Base-by-base conservation (phyloP, 2,797 vertebrate genomes). In the Pampus argenteus region DNA sequence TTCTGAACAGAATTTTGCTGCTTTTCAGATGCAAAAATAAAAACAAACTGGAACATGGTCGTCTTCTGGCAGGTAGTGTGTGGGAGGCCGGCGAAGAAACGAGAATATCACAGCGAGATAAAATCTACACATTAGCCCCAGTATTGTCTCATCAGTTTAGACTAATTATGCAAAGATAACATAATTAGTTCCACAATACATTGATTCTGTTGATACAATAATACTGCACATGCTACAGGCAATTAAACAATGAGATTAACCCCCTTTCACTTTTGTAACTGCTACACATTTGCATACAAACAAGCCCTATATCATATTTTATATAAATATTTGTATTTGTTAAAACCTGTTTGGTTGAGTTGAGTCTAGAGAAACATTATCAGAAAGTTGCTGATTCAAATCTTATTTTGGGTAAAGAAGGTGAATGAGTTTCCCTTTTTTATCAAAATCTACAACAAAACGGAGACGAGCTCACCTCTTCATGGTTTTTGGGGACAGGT, bases 401-500 rank as follows among this genome's bases (percentile, higher is more conserved):
- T 63, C 22, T 31, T 34, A 34, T 34, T 9, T 34, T 34, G 3
- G 31, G 9, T 34, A 9, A 34, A 34, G 8, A 34, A 10, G 9
- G 9, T 34, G 31, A 34, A 6, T 10, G 9, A 34, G 31, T 31
- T 9, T 34, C 10, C 9, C 31, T 7, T 29, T 29, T 29, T 29
- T 29, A 5, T 29, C 28, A 29, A 29, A n/a, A n/a, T n/a, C n/a
- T n/a, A n/a, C n/a, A n/a, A n/a, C n/a, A n/a, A n/a, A n/a, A n/a
- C n/a, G n/a, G n/a, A n/a, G n/a, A n/a, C n/a, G 26, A 0, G 2
- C 75, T 7, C 26, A 99, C 98, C 98, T 97, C 90, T 98, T 99
- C 97, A 99, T 99, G 79, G 95, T 96, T 89, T 97, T 98, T 0
- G 98, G 98, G 66, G 98, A 99, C 50, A 98, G 92, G 84, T 93